Conservation (phyloP, 2,888 invertebrate species). For the Calameuta idolon region DNA sequence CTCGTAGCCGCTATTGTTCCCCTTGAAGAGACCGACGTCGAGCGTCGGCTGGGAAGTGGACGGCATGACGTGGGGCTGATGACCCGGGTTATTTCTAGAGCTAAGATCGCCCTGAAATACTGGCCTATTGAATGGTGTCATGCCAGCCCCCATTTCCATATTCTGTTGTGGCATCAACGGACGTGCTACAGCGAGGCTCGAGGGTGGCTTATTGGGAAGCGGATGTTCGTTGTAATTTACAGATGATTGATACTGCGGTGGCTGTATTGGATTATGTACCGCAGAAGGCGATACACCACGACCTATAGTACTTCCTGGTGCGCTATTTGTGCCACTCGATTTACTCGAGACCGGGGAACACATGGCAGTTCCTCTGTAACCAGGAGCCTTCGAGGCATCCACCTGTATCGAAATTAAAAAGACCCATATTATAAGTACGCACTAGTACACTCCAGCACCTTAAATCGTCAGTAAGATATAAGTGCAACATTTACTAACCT, state of each 20-base stretch:
- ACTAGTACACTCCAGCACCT: not conserved
- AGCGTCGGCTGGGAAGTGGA: slow-evolving; percentile 54
- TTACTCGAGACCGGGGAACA: slow-evolving; percentile 82
- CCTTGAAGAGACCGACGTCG: slow-evolving; percentile 56
- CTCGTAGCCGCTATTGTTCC: slow-evolving; percentile 49
- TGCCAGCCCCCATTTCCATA: slow-evolving; percentile 41
- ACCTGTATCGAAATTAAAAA: slow-evolving; percentile 68
- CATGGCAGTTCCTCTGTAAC: slow-evolving; percentile 84
- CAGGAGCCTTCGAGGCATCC: slow-evolving; percentile 91
- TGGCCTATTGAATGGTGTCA: slow-evolving; percentile 54
- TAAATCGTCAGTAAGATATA: not conserved
- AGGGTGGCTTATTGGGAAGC: slow-evolving; percentile 53
- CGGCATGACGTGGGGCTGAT: slow-evolving; percentile 52
- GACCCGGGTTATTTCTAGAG: slow-evolving; percentile 43
- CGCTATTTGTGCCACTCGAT: slow-evolving; percentile 68
- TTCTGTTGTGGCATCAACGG: slow-evolving; percentile 58
- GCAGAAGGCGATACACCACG: slow-evolving; percentile 51
- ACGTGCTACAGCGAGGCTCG: slow-evolving; percentile 60
- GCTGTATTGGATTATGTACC: slow-evolving; percentile 55
- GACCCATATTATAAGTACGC: not conserved
- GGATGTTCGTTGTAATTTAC: slow-evolving; percentile 54
- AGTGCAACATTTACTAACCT: slow-evolving; percentile 43
- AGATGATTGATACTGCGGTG: slow-evolving; percentile 52
- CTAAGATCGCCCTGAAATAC: slow-evolving; percentile 54
- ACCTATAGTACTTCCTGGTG: slow-evolving; percentile 40